A percentile compares a stretch with the other conserved stretches of the same genome.
Evolutionary conservation across 1,140 invertebrate species (phyloP).

Genomic region (Polyergus mexicanus): DNA sequence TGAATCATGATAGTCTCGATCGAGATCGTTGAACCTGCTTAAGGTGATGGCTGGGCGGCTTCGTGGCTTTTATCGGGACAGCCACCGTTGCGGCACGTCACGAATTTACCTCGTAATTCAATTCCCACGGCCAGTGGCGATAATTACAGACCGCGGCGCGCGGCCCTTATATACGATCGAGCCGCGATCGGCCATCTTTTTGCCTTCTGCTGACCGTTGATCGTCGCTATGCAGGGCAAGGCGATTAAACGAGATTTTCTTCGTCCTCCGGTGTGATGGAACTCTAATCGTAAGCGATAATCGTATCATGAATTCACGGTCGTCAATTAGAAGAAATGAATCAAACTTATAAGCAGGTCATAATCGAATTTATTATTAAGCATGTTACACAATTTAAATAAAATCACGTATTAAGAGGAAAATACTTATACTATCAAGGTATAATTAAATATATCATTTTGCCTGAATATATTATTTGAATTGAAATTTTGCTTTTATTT

Average conservation of each 20-base stretch:
- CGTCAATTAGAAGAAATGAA: constrained; percentile 31
- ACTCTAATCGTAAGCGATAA: constrained; percentile 18
- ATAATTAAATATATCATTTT: not conserved
- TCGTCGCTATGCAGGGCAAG: constrained; percentile 35
- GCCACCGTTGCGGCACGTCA: constrained; percentile 71
- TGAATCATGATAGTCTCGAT: constrained; percentile 10
- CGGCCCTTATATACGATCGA: constrained; percentile 48
- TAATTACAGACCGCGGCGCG: constrained; percentile 79
- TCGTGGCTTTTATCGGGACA: constrained; percentile 54
- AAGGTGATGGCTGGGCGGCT: constrained; percentile 7
- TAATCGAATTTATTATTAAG: constrained; percentile 20
- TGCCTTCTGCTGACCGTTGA: constrained; percentile 65
- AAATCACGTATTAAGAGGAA: not conserved
- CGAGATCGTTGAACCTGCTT: constrained; percentile 9
- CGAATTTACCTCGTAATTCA: constrained; percentile 84
- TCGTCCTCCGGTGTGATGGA: not conserved
- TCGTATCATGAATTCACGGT: constrained; percentile 24
- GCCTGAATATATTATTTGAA: not conserved
- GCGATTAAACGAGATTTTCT: constrained; percentile 42
- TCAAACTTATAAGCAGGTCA: constrained; percentile 5
- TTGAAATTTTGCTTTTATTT: too few species aligned
- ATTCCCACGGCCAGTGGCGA: constrained; percentile 84
- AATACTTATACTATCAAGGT: not conserved
- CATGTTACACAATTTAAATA: constrained; percentile 15
- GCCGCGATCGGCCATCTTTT: constrained; percentile 67